These are phyloP conservation scores for Netta rufina DNA, from an alignment of 2,797 vertebrate genomes.

Conservation along the genomic window DNA sequence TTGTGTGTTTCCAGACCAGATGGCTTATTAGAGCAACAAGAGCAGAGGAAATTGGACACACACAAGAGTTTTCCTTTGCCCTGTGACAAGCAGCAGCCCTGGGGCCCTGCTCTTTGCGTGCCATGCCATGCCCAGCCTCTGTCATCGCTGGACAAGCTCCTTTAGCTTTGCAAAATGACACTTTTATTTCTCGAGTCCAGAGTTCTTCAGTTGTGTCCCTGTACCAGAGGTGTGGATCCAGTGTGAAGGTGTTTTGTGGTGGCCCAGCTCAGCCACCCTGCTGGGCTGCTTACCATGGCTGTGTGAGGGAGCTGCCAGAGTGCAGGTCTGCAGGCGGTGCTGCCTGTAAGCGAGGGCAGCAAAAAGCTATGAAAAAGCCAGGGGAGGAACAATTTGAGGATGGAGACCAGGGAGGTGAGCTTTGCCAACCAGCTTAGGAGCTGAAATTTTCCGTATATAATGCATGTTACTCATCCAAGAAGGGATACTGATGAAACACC, in stretches of 20 bases:
- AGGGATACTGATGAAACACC: slow-evolving; percentile 12
- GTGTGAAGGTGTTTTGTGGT: not conserved
- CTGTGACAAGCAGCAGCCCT: slow-evolving; percentile 27
- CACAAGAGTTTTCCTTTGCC: slow-evolving; percentile 2
- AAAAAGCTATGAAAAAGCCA: not conserved
- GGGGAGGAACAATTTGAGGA: not conserved
- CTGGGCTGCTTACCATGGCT: accelerated
- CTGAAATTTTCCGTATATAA: not conserved
- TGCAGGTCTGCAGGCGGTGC: not conserved
- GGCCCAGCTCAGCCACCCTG: accelerated
- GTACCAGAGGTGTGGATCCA: not conserved
- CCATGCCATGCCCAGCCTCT: not conserved
- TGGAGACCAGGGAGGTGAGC: not conserved
- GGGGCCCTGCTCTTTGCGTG: not conserved
- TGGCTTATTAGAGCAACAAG: slow-evolving; percentile 52
- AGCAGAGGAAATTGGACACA: slow-evolving; percentile 50
- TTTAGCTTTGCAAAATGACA: not conserved
- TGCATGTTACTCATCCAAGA: not conserved
- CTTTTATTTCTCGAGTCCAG: not conserved
- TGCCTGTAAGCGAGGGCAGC: not conserved
- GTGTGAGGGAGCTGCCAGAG: not conserved
- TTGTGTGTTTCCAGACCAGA: slow-evolving; percentile 30
- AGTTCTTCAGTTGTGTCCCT: not conserved
- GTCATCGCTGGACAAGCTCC: not conserved
- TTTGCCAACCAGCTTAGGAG: not conserved